Conservation (phyloP, 1,140 invertebrate genomes). For the Charaxes varanes region DNA sequence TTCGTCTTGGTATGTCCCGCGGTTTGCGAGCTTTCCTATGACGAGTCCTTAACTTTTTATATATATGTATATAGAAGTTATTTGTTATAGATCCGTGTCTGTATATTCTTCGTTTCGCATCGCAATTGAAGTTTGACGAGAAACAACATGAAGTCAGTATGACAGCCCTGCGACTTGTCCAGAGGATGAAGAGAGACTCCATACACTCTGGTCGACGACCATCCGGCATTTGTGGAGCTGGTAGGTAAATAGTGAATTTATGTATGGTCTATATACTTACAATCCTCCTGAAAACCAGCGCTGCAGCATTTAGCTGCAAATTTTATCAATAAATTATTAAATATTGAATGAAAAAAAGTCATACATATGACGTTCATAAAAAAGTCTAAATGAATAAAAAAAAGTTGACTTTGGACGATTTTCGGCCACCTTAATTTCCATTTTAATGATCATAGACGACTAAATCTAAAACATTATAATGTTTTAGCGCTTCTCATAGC, state of each 20-base stretch:
- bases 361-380: too few relatives aligned
- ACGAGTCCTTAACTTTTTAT: background rate
- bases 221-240: slow-evolving; percentile 96
- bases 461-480: background rate
- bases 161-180: slow-evolving; percentile 94
- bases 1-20: too few relatives aligned
- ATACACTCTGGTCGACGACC: slow-evolving; percentile 96
- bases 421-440: too few relatives aligned
- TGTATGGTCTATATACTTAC: too few relatives aligned
- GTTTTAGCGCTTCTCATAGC: slow-evolving; percentile 92
- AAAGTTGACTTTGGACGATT: too few relatives aligned
- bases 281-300: too few relatives aligned
- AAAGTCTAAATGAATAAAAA: too few relatives aligned
- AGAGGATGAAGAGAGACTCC: slow-evolving; percentile 98
- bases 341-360: too few relatives aligned
- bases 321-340: too few relatives aligned
- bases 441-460: too few relatives aligned
- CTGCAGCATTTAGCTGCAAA: too few relatives aligned
- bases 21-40: too few relatives aligned
- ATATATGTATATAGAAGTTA: background rate
- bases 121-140: slow-evolving; percentile 92
- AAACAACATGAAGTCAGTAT: slow-evolving; percentile 96
- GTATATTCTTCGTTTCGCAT: slow-evolving; percentile 96
- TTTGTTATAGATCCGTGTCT: slow-evolving; percentile 90
- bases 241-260: slow-evolving; percentile 77